Percentiles rank a stretch among this genome's conserved stretches.
phyloP scores from a whole-genome alignment of 37 sponge, comb jelly and placozoan genomes.

The Bolinopsis microptera region DNA sequence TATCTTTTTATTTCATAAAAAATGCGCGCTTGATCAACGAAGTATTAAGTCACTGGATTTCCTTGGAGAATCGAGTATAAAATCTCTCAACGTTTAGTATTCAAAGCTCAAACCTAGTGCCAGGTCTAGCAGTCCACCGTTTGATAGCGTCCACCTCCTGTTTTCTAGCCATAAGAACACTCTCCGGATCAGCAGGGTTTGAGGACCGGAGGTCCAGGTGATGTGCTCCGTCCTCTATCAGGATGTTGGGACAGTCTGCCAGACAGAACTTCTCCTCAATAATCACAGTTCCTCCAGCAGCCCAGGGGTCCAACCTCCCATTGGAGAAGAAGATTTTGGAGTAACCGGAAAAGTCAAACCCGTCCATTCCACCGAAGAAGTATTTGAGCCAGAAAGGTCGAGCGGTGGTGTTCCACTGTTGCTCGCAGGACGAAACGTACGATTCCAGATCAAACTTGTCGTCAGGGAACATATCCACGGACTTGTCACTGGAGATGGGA shows the following conservation, averaged over 20 bases:
- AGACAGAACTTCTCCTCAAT: neutral
- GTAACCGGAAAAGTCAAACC: constrained; percentile 61
- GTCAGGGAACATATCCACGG: constrained; percentile 76
- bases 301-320: constrained; percentile 62
- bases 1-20: neutral
- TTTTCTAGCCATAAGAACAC: neutral
- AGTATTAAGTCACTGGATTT: neutral
- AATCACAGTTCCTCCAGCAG: constrained; percentile 49
- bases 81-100: no score
- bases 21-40: neutral
- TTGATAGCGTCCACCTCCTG: constrained; percentile 41
- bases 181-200: constrained; percentile 51
- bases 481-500: constrained; percentile 84
- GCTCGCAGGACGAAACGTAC: neutral
- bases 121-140: neutral
- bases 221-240: constrained; percentile 52
- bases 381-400: constrained; percentile 52
- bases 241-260: constrained; percentile 30
- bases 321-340: constrained; percentile 67
- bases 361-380: constrained; percentile 38
- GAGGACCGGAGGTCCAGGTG: constrained; percentile 23
- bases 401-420: neutral
- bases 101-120: neutral
- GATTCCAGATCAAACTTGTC: neutral
- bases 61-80: no score